A percentile compares a stretch with the other conserved stretches of the same genome.
Conservation (phyloP, 2,797 vertebrate genomes). For the Gymnoscopelus microlampas region DNA sequence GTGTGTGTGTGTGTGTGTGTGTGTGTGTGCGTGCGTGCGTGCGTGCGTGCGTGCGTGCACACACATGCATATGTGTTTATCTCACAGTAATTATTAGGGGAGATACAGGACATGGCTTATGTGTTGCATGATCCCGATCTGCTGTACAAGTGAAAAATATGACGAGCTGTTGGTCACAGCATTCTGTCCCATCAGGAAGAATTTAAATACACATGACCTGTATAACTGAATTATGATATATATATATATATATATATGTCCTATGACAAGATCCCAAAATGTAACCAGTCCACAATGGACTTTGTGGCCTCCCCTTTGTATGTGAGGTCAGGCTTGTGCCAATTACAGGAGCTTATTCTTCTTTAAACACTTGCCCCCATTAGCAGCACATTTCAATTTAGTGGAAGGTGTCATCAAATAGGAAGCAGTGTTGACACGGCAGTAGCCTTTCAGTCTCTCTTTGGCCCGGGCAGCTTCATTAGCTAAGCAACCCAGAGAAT, state of each 20-base stretch:
- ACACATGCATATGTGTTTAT: neutral
- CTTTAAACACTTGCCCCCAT: slow-evolving; percentile 77
- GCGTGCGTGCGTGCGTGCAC: slow-evolving; percentile 1
- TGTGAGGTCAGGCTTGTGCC: slow-evolving; percentile 72
- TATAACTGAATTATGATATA: no score
- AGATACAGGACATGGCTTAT: slow-evolving; percentile 33
- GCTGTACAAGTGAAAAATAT: slow-evolving; percentile 47
- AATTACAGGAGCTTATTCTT: slow-evolving; percentile 75
- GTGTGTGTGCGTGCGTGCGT: neutral
- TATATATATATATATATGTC: neutral
- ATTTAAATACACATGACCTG: slow-evolving; percentile 3
- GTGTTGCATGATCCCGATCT: slow-evolving; percentile 62
- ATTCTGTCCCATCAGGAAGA: slow-evolving; percentile 17
- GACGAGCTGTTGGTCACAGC: slow-evolving; percentile 42
- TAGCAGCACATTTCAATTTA: slow-evolving; percentile 78
- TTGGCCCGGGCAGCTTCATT: slow-evolving; percentile 74
- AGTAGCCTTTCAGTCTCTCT: slow-evolving; percentile 63
- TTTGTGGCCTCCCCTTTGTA: slow-evolving; percentile 53
- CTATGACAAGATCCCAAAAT: neutral
- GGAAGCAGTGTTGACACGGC: slow-evolving; percentile 75
- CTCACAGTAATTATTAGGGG: slow-evolving; percentile 17
- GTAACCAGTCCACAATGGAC: slow-evolving; percentile 34
- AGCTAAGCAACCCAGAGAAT: slow-evolving; percentile 72
- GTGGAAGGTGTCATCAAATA: slow-evolving; percentile 79
- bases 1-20: neutral